Evolutionary conservation across 1,140 invertebrate genomes (phyloP), one percentile per base, ranked within the genome.

Genomic region (Physella acuta): DNA sequence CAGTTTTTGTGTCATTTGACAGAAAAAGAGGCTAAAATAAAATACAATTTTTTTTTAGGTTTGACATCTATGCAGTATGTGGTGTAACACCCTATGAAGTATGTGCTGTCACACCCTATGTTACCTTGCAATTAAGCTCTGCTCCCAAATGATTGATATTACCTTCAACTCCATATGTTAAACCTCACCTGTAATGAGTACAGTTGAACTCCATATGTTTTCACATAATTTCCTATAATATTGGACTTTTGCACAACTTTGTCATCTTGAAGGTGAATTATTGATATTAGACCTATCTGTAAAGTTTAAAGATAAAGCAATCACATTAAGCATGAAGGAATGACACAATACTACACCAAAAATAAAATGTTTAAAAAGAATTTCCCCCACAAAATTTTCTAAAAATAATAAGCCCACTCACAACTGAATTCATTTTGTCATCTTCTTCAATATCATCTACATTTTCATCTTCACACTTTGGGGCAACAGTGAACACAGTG

Each of bases 211-310:
- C 53, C 58, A 30, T 70, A 67, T 64, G 73, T 71, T 31, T 75
- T 77, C 16, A 75, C 67, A 70, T 73, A 77, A 52, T 77, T 72
- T 26, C 63, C 65, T 0, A 77, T 71, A 49, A 75, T 68, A 30
- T 77, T 74, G 16, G 76, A 75, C 39, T 68, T 60, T 24, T 71
- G 61, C 16, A 33, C 59, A 60, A 74, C 75, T 20, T 60, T 30
- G 26, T 61, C 55, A 61, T 77, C 76, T 56, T 75, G 73, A 24
- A 77, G 56, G 37, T 77, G 76, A n/a, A 77, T 49, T 31, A 77
- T 63, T 5, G 71, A 71, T 44, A 76, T 68, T 24, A 72, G 56
- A 16, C 65, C 64, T 17, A 78, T 58, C 74, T 78, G 55, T n/a
- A n/a, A n/a, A n/a, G n/a, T n/a, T n/a, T n/a, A n/a, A n/a, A n/a